Base-by-base conservation (phyloP, 2,113 vertebrate genomes). In the Ardeotis arabs region DNA sequence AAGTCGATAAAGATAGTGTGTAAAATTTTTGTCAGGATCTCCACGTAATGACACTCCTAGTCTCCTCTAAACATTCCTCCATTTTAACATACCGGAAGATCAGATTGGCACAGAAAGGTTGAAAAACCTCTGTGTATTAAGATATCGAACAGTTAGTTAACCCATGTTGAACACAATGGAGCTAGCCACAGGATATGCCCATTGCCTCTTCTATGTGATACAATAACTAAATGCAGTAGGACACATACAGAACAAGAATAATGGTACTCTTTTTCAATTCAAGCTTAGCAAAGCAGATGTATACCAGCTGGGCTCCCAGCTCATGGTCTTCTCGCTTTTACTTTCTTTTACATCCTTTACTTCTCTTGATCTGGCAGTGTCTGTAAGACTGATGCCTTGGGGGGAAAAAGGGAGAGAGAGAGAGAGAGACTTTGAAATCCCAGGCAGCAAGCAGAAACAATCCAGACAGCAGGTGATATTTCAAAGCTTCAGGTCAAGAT, bases 391-490 rank as follows among this genome's bases (percentile, higher is more conserved):
- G 84, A 74, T 94, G 85, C 86, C 72, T 74, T 78, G 21, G 14
- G 33, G 83, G 86, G 4, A 0, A 14, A 63, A 77, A 66, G 35
- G 31, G 69, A 49, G 47, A 23, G 68, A 83, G 53, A 60, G 53
- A 60, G 28, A 64, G 55, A 74, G 39, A 87, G 33, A 59, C 93
- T 95, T 94, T 96, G 93, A 94, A 97, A 97, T 73, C 62, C 64
- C 76, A 94, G 76, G 87, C 53, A 91, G 88, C 60, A 64, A 81
- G 55, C 41, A 93, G 78, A 66, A 97, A 69, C 66, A 94, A 96
- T 93, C 70, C 64, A 96, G 88, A 79, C 81, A 96, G 96, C 84
- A 96, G 96, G 90, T 93, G 92, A 95, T 97, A 84, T 95, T 97
- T 97, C 87, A 96, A 97, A 97, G 95, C 76, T 90, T 84, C 60